Conservation (phyloP, 2,797 vertebrate species). For the Graptemys geographica region DNA sequence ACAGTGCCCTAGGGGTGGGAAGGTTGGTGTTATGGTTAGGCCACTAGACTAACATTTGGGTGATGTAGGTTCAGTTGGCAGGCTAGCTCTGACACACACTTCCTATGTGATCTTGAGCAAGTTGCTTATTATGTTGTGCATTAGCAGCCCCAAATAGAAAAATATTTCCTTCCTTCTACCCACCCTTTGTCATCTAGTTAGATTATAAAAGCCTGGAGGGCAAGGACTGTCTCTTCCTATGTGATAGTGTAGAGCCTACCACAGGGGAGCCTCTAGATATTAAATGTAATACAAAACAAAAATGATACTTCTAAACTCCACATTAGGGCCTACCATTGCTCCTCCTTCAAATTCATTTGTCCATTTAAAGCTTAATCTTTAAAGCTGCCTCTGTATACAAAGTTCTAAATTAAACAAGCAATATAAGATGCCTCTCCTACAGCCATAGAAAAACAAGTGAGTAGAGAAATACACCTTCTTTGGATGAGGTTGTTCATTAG, state of each 20-base stretch:
- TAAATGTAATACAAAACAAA: background rate
- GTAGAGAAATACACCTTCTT: background rate
- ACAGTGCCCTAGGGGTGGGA: no score
- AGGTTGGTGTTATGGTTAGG: background rate
- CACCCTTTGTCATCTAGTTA: background rate
- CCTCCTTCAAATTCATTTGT: background rate
- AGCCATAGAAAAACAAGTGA: background rate
- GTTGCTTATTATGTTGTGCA: background rate
- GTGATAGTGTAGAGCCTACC: background rate
- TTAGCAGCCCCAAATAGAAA: background rate
- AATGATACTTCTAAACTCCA: rapidly evolving
- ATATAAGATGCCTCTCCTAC: background rate
- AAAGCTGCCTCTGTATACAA: background rate
- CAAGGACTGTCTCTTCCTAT: background rate
- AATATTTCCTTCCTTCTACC: background rate
- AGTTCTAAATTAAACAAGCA: background rate
- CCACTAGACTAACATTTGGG: background rate
- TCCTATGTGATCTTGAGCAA: background rate
- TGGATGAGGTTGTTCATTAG: background rate
- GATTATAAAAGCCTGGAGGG: background rate
- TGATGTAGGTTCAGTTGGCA: background rate
- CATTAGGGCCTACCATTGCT: background rate
- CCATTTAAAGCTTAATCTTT: background rate
- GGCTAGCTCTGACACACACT: background rate
- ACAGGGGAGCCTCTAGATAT: background rate